These are phyloP conservation scores for Fundulus diaphanus DNA, from an alignment of 2,797 vertebrate species.

Conservation along the genomic window DNA sequence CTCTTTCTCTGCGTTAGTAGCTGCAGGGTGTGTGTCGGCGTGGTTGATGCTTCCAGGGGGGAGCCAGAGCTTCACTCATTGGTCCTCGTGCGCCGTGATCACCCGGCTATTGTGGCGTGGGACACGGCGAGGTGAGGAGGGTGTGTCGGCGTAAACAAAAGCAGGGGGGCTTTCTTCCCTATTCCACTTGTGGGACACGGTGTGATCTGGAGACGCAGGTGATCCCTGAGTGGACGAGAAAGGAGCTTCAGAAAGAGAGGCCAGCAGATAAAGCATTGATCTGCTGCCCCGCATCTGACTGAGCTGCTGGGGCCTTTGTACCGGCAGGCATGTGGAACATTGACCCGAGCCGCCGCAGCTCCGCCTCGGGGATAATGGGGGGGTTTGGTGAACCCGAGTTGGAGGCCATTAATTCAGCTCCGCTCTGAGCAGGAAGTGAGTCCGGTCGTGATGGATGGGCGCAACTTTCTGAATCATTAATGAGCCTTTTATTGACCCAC, in stretches of 20 bases:
- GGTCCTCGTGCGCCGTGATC: slow-evolving; percentile 45
- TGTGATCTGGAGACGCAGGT: slow-evolving; percentile 10
- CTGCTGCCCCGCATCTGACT: slow-evolving; percentile 22
- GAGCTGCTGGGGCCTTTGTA: slow-evolving; percentile 40
- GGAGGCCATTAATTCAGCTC: slow-evolving; percentile 26
- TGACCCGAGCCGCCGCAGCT: slow-evolving; percentile 40
- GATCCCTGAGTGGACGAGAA: slow-evolving; percentile 5
- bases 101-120: slow-evolving; percentile 62
- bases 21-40: slow-evolving; percentile 30
- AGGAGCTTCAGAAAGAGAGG: background rate
- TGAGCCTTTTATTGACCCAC: slow-evolving; percentile 64
- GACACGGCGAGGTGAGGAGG: slow-evolving; percentile 61
- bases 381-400: slow-evolving; percentile 30
- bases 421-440: slow-evolving; percentile 47
- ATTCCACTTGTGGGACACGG: background rate
- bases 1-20: background rate
- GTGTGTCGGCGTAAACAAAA: slow-evolving; percentile 78
- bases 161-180: slow-evolving; percentile 50
- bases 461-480: slow-evolving; percentile 72
- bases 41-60: slow-evolving; percentile 35
- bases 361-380: slow-evolving; percentile 44
- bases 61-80: slow-evolving; percentile 64
- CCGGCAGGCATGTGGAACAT: slow-evolving; percentile 47
- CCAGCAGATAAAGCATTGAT: slow-evolving; percentile 23
- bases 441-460: slow-evolving; percentile 56